Conservation (phyloP, 1,140 invertebrate species). For the Pogonomyrmex californicus region DNA sequence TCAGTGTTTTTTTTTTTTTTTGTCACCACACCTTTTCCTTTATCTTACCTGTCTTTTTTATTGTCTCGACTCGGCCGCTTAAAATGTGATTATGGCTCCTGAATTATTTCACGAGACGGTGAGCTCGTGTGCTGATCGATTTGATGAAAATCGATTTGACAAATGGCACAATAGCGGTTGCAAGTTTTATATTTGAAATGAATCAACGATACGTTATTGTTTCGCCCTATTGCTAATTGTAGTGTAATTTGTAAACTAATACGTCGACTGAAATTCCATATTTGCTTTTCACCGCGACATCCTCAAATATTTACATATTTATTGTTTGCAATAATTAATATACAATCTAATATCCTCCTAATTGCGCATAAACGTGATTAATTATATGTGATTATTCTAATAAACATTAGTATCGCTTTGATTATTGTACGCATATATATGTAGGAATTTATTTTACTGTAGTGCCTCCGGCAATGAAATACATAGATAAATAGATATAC, state of each 20-base stretch:
- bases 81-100: background rate
- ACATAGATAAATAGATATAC: conserved; percentile 1
- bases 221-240: background rate
- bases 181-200: conserved; percentile 22
- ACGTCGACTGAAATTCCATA: background rate
- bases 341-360: conserved; percentile 6
- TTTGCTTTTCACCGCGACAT: background rate
- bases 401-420: conserved; percentile 17
- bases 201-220: background rate
- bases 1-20: background rate
- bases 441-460: conserved; percentile 16
- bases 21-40: background rate
- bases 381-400: conserved; percentile 58
- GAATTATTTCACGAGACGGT: conserved; percentile 26
- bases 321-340: conserved; percentile 14
- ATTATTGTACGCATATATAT: conserved; percentile 22
- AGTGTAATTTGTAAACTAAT: background rate
- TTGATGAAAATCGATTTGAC: background rate
- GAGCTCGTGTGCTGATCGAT: background rate
- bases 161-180: background rate
- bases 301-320: conserved; percentile 29
- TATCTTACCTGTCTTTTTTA: background rate
- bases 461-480: background rate
- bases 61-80: background rate
- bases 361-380: conserved; percentile 34